Conservation (phyloP, 2,113 vertebrate genomes). For the Hypanus sabinus region DNA sequence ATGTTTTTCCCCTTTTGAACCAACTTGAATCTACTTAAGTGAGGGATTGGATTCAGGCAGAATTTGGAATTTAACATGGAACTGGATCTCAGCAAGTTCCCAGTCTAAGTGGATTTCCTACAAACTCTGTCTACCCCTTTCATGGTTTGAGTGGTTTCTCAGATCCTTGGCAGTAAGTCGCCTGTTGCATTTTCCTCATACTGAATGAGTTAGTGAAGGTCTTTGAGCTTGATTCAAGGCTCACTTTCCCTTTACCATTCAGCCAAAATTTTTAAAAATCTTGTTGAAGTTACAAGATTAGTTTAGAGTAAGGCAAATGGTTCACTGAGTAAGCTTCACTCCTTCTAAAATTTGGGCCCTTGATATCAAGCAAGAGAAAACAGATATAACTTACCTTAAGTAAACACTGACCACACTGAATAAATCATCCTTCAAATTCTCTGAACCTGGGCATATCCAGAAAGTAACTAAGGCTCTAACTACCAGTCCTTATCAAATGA, state of each 20-base stretch:
- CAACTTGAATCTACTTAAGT: not conserved
- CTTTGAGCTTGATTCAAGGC: not conserved
- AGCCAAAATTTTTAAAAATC: not conserved
- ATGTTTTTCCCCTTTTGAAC: not conserved
- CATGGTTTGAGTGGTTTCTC: not conserved
- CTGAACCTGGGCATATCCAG: not conserved
- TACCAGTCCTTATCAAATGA: not conserved
- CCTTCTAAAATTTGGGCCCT: not conserved
- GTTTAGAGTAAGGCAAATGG: not conserved
- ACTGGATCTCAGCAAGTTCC: not conserved
- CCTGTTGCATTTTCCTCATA: not conserved
- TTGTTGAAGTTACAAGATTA: not conserved
- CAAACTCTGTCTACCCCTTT: not conserved
- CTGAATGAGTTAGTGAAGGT: not conserved
- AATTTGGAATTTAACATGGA: not conserved
- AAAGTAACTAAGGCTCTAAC: not conserved
- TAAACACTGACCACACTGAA: not conserved
- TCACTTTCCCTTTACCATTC: not conserved
- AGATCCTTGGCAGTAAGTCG: not conserved
- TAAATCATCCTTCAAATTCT: not conserved
- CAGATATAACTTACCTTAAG: not conserved
- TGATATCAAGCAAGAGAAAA: not conserved
- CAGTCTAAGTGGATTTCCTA: not conserved
- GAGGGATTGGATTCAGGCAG: not conserved
- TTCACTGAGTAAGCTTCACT: not conserved